phyloP scores from a whole-genome alignment of 2,113 vertebrate species.

The Lichenostomus cassidix region DNA sequence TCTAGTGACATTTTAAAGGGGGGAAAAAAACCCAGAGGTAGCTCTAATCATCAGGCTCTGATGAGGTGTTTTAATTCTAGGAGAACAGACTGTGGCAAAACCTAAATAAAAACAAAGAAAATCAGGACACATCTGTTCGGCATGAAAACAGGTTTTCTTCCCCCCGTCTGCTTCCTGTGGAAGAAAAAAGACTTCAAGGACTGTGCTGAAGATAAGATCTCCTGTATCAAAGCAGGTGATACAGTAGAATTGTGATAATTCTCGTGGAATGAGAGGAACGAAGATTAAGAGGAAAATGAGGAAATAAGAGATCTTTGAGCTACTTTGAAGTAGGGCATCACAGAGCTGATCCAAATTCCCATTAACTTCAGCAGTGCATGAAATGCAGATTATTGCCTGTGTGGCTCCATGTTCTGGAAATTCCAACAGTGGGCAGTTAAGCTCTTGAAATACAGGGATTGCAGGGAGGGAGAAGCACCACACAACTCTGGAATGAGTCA shows the following conservation, averaged over 20 bases:
- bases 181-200: slow-evolving; percentile 24
- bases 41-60: neutral
- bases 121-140: slow-evolving; percentile 17
- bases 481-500: neutral
- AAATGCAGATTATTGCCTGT: neutral
- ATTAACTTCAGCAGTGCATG: neutral
- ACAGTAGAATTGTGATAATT: slow-evolving; percentile 16
- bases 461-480: neutral
- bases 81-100: slow-evolving; percentile 13
- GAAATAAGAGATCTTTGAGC: slow-evolving; percentile 1
- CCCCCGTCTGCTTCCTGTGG: neutral
- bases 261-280: neutral
- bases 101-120: slow-evolving; percentile 7
- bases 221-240: slow-evolving; percentile 20
- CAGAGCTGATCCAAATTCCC: neutral
- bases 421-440: neutral
- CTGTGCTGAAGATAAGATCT: slow-evolving; percentile 21
- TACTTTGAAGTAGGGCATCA: neutral
- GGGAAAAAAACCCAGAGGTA: rapidly evolving
- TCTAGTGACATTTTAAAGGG: neutral
- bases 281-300: slow-evolving; percentile 22
- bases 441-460: neutral
- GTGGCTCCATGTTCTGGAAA: neutral
- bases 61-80: slow-evolving; percentile 10
- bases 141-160: neutral